Percentiles rank a stretch among this genome's conserved stretches.
Conservation (phyloP, 2,797 vertebrate species). For the Xenopus petersii region DNA sequence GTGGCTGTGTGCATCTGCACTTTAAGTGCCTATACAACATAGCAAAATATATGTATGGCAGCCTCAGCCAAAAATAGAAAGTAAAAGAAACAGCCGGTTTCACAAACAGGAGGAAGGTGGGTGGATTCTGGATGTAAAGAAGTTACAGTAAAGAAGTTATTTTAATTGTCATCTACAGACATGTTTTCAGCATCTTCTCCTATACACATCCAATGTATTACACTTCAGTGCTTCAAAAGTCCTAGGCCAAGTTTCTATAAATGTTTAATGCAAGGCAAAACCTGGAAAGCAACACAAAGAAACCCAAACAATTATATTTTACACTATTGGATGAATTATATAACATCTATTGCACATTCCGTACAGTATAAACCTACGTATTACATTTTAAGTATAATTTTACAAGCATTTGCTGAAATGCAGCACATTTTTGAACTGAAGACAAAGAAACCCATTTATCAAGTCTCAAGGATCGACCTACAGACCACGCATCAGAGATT, state of each 20-base stretch:
- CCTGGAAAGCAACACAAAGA: too few species aligned
- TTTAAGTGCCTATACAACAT: conserved; percentile 9
- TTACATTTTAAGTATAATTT: too few species aligned
- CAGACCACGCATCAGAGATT: too few species aligned
- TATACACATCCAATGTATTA: conserved; percentile 1
- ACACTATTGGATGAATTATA: too few species aligned
- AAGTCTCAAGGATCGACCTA: too few species aligned
- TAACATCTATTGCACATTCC: too few species aligned
- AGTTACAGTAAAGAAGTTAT: conserved; percentile 22
- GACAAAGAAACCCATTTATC: too few species aligned
- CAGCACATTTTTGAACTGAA: too few species aligned
- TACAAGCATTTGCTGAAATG: too few species aligned
- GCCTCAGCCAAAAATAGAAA: conserved; percentile 39
- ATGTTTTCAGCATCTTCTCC: conserved; percentile 5
- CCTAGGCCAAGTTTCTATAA: neutral
- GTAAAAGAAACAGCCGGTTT: conserved; percentile 43
- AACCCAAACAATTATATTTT: too few species aligned
- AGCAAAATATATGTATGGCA: conserved; percentile 22
- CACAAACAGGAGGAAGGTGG: conserved; percentile 37
- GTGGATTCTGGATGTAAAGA: conserved; percentile 28
- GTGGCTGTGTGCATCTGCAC: conserved; percentile 18
- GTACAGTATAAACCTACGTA: too few species aligned
- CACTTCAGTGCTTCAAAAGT: conserved; percentile 3
- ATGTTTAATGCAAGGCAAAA: neutral
- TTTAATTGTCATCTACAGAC: conserved; percentile 10